Evolutionary conservation across 2,888 invertebrate genomes (phyloP).

Genomic region (Leptinotarsa rubiginosa): DNA sequence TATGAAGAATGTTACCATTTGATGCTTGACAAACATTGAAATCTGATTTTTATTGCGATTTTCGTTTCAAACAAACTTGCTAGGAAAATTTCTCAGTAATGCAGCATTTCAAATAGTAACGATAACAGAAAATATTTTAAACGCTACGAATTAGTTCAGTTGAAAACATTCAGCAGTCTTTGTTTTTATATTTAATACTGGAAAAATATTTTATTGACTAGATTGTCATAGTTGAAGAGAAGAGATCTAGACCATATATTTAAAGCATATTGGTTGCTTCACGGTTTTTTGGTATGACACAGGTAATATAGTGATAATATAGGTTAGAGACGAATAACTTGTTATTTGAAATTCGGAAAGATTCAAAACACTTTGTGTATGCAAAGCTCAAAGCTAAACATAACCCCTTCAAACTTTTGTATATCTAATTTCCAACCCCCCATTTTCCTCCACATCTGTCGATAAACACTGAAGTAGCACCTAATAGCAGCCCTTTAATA

Average conservation of each 20-base stretch:
- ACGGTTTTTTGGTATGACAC: slow-evolving; percentile 6
- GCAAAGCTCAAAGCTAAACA: slow-evolving; percentile 10
- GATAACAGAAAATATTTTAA: not conserved
- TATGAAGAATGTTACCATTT: slow-evolving; percentile 7
- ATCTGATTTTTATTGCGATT: not conserved
- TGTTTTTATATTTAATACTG: slow-evolving; percentile 52
- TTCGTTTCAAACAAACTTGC: not conserved
- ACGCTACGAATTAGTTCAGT: slow-evolving; percentile 18
- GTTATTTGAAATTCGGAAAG: not conserved
- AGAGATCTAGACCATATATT: slow-evolving; percentile 13
- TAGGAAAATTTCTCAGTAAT: not conserved
- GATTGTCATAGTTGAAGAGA: slow-evolving; percentile 41
- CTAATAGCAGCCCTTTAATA: slow-evolving; percentile 1
- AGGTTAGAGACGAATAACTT: not conserved
- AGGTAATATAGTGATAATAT: slow-evolving; percentile 8
- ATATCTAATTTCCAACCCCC: not conserved
- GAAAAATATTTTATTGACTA: slow-evolving; percentile 48
- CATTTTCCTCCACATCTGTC: too few relatives aligned
- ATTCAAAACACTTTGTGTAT: not conserved
- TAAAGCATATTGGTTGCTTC: not conserved
- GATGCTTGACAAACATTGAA: not conserved
- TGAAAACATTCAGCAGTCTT: slow-evolving; percentile 51
- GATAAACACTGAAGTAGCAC: not conserved
- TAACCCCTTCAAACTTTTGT: not conserved
- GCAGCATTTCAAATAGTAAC: slow-evolving; percentile 9